Percentiles rank a stretch among this genome's conserved stretches.
These are phyloP conservation scores for Platichthys flesus DNA, from an alignment of 2,113 vertebrate genomes.

Conservation along the genomic window DNA sequence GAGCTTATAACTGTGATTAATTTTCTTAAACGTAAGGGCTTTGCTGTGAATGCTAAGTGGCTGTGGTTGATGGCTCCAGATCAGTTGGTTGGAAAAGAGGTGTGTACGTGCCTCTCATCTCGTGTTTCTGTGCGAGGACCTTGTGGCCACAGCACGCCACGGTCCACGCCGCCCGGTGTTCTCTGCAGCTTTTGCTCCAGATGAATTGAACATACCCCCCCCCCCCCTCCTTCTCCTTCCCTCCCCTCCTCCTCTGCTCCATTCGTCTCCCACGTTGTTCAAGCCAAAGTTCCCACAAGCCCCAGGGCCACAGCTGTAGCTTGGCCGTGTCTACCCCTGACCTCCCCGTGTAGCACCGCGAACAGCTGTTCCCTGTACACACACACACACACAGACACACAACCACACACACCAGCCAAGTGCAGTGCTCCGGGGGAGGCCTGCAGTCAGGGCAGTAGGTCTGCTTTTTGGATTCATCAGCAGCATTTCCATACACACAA, in stretches of 20 bases:
- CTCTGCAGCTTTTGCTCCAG: not conserved
- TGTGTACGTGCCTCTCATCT: constrained; percentile 5
- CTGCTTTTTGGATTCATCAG: constrained; percentile 51
- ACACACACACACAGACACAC: constrained; percentile 24
- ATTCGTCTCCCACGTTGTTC: constrained; percentile 59
- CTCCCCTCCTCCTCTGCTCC: not conserved
- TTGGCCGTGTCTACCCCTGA: constrained; percentile 61
- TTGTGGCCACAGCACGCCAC: constrained; percentile 18
- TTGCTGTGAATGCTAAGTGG: constrained; percentile 59
- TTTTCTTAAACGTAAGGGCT: constrained; percentile 55
- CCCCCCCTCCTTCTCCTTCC: not conserved
- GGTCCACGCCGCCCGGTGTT: constrained; percentile 11
- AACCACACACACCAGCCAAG: constrained; percentile 23
- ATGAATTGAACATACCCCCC: not conserved
- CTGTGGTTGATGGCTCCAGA: constrained; percentile 44
- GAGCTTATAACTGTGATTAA: constrained; percentile 51
- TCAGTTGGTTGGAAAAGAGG: constrained; percentile 39
- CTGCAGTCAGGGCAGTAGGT: constrained; percentile 50
- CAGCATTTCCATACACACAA: constrained; percentile 24
- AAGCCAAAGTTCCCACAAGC: constrained; percentile 76
- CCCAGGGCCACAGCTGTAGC: constrained; percentile 77
- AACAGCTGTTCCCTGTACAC: constrained; percentile 76
- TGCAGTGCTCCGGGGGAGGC: constrained; percentile 58
- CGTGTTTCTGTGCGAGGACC: constrained; percentile 24
- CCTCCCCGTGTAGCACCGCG: constrained; percentile 63